A percentile compares a stretch with the other conserved stretches of the same genome.
Conservation (phyloP, 2,888 invertebrate species). For the Caenorhabditis sp. region DNA sequence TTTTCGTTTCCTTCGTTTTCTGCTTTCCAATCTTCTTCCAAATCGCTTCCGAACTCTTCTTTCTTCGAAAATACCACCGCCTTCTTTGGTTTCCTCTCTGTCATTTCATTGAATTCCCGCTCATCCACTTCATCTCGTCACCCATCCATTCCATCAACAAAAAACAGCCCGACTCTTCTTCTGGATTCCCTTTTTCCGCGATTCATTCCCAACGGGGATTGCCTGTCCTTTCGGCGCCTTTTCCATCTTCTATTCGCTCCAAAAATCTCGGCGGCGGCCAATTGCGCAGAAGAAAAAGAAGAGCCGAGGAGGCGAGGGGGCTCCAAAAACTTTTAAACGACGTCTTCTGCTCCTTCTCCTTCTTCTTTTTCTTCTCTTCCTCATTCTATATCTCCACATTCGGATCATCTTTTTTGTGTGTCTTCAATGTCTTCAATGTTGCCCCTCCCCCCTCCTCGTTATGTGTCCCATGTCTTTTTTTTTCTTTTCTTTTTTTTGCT, state of each 20-base stretch:
- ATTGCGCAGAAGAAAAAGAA: constrained; percentile 21
- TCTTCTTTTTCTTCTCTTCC: constrained; percentile 27
- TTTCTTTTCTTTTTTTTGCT: constrained; percentile 17
- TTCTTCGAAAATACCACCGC: too few relatives aligned
- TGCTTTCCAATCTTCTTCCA: too few relatives aligned
- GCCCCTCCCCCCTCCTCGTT: constrained; percentile 12
- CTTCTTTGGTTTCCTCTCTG: background rate
- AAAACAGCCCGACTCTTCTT: constrained; percentile 4
- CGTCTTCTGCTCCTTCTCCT: constrained; percentile 20
- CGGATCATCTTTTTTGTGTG: constrained; percentile 35
- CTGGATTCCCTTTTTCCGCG: too few relatives aligned
- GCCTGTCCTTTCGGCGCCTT: constrained; percentile 10
- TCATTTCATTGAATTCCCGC: background rate
- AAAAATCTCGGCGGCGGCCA: constrained; percentile 23
- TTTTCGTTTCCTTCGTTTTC: too few relatives aligned
- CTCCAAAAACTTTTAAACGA: constrained; percentile 39
- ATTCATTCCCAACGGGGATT: background rate
- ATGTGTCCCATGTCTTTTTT: constrained; percentile 4
- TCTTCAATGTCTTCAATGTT: constrained; percentile 21
- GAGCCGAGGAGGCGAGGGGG: constrained; percentile 34
- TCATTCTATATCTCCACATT: constrained; percentile 22
- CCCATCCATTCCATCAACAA: constrained; percentile 5
- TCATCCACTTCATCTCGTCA: constrained; percentile 2
- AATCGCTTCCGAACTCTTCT: too few relatives aligned
- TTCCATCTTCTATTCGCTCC: background rate